These are phyloP conservation scores for Muschampia plurimacula DNA, from an alignment of 2,888 invertebrate species.

Conservation along the genomic window DNA sequence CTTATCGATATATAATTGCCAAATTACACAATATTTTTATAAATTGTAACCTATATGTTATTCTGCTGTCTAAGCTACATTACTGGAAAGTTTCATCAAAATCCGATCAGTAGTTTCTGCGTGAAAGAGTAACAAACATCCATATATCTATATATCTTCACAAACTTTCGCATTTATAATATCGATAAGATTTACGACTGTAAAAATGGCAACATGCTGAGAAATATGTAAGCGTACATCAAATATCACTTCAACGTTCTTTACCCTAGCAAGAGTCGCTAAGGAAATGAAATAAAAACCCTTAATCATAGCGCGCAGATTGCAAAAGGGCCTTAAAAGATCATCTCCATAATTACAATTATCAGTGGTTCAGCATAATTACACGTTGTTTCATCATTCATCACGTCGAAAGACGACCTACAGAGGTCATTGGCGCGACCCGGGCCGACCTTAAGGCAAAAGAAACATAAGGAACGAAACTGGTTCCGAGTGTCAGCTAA, in stretches of 20 bases:
- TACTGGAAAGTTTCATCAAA: too few relatives aligned
- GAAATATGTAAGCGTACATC: neutral
- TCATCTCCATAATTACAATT: conserved; percentile 4
- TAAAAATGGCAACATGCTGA: too few relatives aligned
- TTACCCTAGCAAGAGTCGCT: neutral
- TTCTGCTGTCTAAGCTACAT: too few relatives aligned
- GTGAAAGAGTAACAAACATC: too few relatives aligned
- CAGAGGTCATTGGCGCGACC: conserved; percentile 44
- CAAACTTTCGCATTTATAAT: too few relatives aligned
- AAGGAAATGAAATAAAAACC: neutral
- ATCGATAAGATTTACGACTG: too few relatives aligned
- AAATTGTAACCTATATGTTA: too few relatives aligned
- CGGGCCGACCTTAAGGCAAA: conserved; percentile 35
- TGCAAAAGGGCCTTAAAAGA: conserved; percentile 1
- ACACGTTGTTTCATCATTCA: neutral
- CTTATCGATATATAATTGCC: too few relatives aligned
- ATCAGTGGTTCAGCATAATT: neutral
- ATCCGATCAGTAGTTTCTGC: too few relatives aligned
- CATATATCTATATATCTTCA: too few relatives aligned
- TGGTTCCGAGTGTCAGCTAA: neutral
- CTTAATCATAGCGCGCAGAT: neutral
- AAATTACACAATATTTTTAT: too few relatives aligned
- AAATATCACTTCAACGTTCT: neutral
- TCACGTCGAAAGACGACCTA: conserved; percentile 31
- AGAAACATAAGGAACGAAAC: conserved; percentile 16